phyloP scores from a whole-genome alignment of 2,113 vertebrate genomes.

The Megaceryle torquata region DNA sequence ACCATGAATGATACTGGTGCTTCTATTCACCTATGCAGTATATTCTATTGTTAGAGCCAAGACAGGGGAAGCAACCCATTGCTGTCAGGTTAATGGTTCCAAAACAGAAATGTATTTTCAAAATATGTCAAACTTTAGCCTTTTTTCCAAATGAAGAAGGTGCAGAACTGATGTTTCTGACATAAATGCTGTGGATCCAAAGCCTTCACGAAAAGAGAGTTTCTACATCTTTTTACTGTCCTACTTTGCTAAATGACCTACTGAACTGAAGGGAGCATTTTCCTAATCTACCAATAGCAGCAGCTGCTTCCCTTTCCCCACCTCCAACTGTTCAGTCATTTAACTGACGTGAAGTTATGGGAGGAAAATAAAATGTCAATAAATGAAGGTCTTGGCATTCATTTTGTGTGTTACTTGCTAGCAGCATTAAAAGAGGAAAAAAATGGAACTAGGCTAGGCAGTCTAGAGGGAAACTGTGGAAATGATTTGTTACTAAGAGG shows the following conservation, averaged over 20 bases:
- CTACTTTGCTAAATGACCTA: not conserved
- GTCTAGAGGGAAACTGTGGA: slow-evolving; percentile 71
- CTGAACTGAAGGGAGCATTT: not conserved
- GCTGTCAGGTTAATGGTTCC: not conserved
- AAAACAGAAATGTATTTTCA: not conserved
- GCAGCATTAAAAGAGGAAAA: slow-evolving; percentile 14
- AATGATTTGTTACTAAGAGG: slow-evolving; percentile 82
- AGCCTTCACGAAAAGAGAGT: not conserved
- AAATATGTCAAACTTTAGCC: not conserved
- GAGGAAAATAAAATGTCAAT: slow-evolving; percentile 65
- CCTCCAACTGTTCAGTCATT: not conserved
- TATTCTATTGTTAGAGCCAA: not conserved
- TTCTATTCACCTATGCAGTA: not conserved
- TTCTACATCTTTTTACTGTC: not conserved
- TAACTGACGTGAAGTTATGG: slow-evolving; percentile 29
- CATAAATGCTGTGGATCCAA: not conserved
- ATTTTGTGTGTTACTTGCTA: slow-evolving; percentile 68
- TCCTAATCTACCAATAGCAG: not conserved
- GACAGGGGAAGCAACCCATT: not conserved
- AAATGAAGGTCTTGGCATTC: slow-evolving; percentile 68
- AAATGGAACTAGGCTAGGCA: slow-evolving; percentile 35
- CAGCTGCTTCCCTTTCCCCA: not conserved
- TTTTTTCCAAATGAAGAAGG: not conserved
- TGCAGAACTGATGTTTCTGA: not conserved
- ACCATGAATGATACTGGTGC: not conserved